These are phyloP conservation scores for Darevskia nairensis DNA, from an alignment of 2,797 vertebrate species.

Conservation along the genomic window DNA sequence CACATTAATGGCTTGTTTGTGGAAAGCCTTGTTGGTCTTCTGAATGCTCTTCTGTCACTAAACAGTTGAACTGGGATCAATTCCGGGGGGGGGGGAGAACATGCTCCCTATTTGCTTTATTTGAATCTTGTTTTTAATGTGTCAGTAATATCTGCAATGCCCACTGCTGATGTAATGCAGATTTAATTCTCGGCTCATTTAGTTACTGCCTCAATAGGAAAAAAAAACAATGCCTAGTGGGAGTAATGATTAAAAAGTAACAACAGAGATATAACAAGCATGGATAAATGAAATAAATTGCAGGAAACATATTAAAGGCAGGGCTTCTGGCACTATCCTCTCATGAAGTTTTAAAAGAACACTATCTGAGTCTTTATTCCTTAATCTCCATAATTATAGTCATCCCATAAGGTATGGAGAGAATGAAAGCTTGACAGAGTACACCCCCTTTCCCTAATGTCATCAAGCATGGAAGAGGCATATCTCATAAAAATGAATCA, in stretches of 20 bases:
- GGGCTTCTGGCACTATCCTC: slow-evolving; percentile 56
- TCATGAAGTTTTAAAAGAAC: slow-evolving; percentile 58
- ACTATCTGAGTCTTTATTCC: slow-evolving; percentile 26
- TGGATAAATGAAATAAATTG: slow-evolving; percentile 63
- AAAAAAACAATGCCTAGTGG: slow-evolving; percentile 66
- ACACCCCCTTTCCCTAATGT: slow-evolving; percentile 29
- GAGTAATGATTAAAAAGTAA: slow-evolving; percentile 75
- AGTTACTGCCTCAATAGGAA: slow-evolving; percentile 61
- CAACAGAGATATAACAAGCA: slow-evolving; percentile 52
- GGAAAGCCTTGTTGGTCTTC: slow-evolving; percentile 30
- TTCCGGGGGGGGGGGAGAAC: slow-evolving; percentile 38
- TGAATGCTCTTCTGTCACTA: slow-evolving; percentile 32
- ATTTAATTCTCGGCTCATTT: slow-evolving; percentile 75
- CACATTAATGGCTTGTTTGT: slow-evolving; percentile 18
- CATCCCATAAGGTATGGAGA: slow-evolving; percentile 1
- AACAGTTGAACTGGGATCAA: slow-evolving; percentile 42
- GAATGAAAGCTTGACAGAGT: slow-evolving; percentile 32
- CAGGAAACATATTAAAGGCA: slow-evolving; percentile 55
- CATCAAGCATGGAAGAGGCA: slow-evolving; percentile 44
- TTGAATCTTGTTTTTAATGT: slow-evolving; percentile 72
- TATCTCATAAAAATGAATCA: slow-evolving; percentile 57
- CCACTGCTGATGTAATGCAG: slow-evolving; percentile 69
- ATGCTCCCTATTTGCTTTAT: slow-evolving; percentile 59
- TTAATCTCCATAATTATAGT: slow-evolving; percentile 44
- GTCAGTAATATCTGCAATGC: slow-evolving; percentile 61